Evolutionary conservation across 1,140 invertebrate genomes (phyloP), one percentile per base, ranked within the genome.

Genomic region (Ceratina japonica): DNA sequence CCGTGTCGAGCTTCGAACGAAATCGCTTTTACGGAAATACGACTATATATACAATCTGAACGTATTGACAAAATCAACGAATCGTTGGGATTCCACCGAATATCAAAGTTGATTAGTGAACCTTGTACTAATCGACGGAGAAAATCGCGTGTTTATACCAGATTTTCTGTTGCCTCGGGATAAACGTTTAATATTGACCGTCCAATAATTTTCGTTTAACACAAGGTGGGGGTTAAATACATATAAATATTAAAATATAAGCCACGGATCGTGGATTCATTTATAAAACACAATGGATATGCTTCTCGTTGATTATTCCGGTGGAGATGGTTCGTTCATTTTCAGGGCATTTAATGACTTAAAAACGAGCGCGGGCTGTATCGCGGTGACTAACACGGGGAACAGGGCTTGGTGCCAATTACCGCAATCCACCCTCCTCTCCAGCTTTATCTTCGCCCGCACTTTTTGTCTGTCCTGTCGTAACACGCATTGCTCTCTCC

Each of bases 331-430:
- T 63, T 61, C 13, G 24, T 71, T 31, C 59, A 16, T 71, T 63
- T 78, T 27, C 27, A 54, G 20, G 49, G n/a, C 56, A 73, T 74
- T 74, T 65, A 65, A 79, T 31, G 62, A 13, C 54, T 78, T 49
- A 24, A 54, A 56, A 73, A 73, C 56, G 56, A 3, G 51, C 10
- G 16, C 52, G 22, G 24, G 20, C 18, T 51, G 62, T 72, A 54
- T 62, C 58, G 52, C 49, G 65, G 12, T 58, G 44, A 78, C 51
- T 82, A 84, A 79, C 65, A 79, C 65, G 37, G 66, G 66, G 16
- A 58, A 62, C 49, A 68, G 52, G 64, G 66, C 76, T 83, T 83
- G 62, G 73, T 52, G 51, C 56, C 72, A 80, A 80, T 84, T 84
- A 56, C 70, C 69, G 22, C 54, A 78, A 72, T 51, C 54, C 49